These are phyloP conservation scores for Styela plicata DNA, from an alignment of 23 tunicate genomes.

Conservation along the genomic window DNA sequence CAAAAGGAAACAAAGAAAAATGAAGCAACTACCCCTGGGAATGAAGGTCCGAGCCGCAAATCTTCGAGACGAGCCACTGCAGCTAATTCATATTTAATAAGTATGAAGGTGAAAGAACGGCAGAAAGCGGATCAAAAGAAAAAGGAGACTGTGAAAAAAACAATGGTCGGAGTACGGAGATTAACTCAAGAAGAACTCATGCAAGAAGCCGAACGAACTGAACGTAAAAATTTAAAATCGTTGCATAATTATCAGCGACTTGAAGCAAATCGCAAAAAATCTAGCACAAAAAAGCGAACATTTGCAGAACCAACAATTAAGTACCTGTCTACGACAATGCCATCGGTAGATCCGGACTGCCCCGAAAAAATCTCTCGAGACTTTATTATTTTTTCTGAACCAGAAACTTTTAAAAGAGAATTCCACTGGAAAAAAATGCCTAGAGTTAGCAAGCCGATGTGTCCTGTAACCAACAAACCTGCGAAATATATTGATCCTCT, in stretches of 20 bases:
- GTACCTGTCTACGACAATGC: slow-evolving; percentile 57
- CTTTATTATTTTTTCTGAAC: slow-evolving; percentile 63
- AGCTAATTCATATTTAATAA: slow-evolving; percentile 59
- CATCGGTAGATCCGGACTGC: not conserved
- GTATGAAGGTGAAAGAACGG: slow-evolving; percentile 69
- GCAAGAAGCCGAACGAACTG: slow-evolving; percentile 92
- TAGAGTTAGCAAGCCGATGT: not conserved
- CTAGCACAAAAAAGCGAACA: slow-evolving; percentile 43
- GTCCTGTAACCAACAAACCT: slow-evolving; percentile 57
- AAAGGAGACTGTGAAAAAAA: slow-evolving; percentile 57
- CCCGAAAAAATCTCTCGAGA: slow-evolving; percentile 26
- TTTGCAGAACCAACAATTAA: slow-evolving; percentile 73
- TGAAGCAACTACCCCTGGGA: not conserved
- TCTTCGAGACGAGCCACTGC: slow-evolving; percentile 76
- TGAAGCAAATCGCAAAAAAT: slow-evolving; percentile 79
- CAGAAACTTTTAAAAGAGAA: slow-evolving; percentile 32
- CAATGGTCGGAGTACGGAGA: slow-evolving; percentile 68
- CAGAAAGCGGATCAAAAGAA: slow-evolving; percentile 72
- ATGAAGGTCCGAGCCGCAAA: slow-evolving; percentile 57
- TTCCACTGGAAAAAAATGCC: slow-evolving; percentile 41
- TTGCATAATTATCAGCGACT: slow-evolving; percentile 68
- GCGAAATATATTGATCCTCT: slow-evolving; percentile 75
- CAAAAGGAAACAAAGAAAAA: slow-evolving; percentile 2
- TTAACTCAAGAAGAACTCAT: slow-evolving; percentile 90
- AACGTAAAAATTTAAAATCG: slow-evolving; percentile 79